These are phyloP conservation scores for Peromyscus aztecus DNA, from an alignment of 2,797 vertebrate species.

Conservation along the genomic window DNA sequence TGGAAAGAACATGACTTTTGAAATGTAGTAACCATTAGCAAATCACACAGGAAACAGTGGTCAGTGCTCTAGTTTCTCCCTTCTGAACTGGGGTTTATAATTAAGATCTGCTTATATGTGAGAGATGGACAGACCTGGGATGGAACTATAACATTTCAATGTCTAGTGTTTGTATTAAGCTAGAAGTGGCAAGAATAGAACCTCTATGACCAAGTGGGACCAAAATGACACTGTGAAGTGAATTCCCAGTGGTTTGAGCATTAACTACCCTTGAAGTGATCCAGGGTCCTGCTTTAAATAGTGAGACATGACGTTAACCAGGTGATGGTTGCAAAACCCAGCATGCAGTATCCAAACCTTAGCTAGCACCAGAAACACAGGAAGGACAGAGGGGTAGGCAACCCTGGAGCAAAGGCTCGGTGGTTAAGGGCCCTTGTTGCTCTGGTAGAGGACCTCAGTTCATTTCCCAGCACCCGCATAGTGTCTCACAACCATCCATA, in stretches of 20 bases:
- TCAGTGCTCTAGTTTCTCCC: not conserved
- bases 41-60: constrained; percentile 26
- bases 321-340: not conserved
- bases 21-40: constrained; percentile 41
- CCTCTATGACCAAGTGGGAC: not conserved
- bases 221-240: not conserved
- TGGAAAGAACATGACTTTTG: constrained; percentile 41
- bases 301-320: not conserved
- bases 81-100: constrained; percentile 27
- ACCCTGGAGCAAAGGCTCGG: not conserved
- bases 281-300: not conserved
- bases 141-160: constrained; percentile 38
- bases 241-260: not conserved
- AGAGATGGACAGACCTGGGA: not conserved
- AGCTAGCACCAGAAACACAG: not conserved
- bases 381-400: not conserved
- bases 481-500: not conserved
- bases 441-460: not conserved
- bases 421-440: not conserved
- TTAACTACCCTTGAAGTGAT: not conserved
- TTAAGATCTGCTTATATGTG: constrained; percentile 17
- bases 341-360: not conserved
- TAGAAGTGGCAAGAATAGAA: not conserved
- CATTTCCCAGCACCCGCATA: not conserved
- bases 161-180: constrained; percentile 43